These are phyloP conservation scores for Tenthredo mesomela DNA, from an alignment of 2,888 invertebrate genomes.

Conservation along the genomic window DNA sequence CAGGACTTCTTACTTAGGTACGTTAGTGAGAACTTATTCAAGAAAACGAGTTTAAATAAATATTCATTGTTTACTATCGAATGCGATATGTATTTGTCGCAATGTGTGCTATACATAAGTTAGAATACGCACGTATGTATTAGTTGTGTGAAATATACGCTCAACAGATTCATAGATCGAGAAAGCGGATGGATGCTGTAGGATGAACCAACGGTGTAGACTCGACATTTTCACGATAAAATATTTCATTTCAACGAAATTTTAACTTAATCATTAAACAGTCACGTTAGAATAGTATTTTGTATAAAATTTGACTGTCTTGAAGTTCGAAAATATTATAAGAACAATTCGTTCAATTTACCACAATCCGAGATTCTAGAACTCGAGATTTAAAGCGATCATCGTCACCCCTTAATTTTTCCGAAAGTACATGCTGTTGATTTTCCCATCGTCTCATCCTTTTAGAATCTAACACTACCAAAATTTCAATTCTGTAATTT, in stretches of 20 bases:
- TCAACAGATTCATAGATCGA: conserved; percentile 56
- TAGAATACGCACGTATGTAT: background rate
- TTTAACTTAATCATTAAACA: background rate
- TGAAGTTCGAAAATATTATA: background rate
- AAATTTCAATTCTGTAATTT: background rate
- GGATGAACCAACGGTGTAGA: conserved; percentile 64
- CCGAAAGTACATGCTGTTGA: background rate
- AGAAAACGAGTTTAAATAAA: conserved; percentile 35
- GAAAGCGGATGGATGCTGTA: conserved; percentile 65
- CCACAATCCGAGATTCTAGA: background rate
- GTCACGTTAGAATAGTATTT: background rate
- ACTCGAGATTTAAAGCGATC: background rate
- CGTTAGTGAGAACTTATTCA: background rate
- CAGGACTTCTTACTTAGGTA: conserved; percentile 10
- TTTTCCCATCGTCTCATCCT: background rate
- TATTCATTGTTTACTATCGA: conserved; percentile 28
- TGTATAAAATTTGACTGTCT: background rate
- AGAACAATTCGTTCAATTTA: background rate
- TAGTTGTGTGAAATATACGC: conserved; percentile 29
- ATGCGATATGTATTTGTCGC: conserved; percentile 9
- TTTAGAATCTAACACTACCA: background rate
- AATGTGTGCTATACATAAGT: background rate
- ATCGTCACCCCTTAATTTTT: background rate
- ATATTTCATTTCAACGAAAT: background rate
- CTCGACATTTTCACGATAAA: conserved; percentile 37